Base-by-base conservation (phyloP, 2,888 invertebrate species). In the Atethmia centrago region DNA sequence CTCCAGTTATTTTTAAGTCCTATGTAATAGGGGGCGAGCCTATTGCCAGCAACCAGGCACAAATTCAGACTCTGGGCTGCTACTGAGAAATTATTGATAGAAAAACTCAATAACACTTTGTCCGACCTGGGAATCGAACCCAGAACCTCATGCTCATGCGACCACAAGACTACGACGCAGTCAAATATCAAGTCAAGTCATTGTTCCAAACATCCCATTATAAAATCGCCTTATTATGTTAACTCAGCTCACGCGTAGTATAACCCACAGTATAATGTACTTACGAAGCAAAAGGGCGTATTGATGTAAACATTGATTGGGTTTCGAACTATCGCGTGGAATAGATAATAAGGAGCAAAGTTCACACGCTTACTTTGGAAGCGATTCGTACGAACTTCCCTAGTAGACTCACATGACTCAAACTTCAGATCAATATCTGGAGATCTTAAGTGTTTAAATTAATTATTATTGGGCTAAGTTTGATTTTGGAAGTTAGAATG, bases 241-340 rank as follows among this genome's bases (percentile, higher is more conserved):
- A 31, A 65, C 51, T 59, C 16, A 53, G 7, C 12, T 36, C 19
- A 49, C 19, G 55, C 28, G 66, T 72, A 64, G 56, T 71, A 59
- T 51, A 19, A 65, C 69, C n/a, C n/a, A 83, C 71, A 80, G 72
- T 74, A 68, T 55, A 65, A 68, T 70, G 36, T 63, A 42, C n/a
- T n/a, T n/a, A n/a, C 49, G 42, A 31, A 53, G 61, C 53, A 69
- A 74, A 74, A 77, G 36, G 36, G 58, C 10, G 49, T 63, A 19
- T 58, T 68, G 67, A 71, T 85, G 87, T 88, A 85, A 86, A 85
- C 87, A 87, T 87, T 89, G 91, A 93, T 92, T 91, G 87, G 87
- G 85, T 91, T 90, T 79, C 66, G 63, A 90, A 90, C 88, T 84
- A 87, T 86, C 83, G 83, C 85, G 78, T 83, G 82, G 82, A 85